Evolutionary conservation across 2,113 vertebrate species (phyloP), one percentile per base, ranked within the genome.

Genomic region (Isurus oxyrinchus): DNA sequence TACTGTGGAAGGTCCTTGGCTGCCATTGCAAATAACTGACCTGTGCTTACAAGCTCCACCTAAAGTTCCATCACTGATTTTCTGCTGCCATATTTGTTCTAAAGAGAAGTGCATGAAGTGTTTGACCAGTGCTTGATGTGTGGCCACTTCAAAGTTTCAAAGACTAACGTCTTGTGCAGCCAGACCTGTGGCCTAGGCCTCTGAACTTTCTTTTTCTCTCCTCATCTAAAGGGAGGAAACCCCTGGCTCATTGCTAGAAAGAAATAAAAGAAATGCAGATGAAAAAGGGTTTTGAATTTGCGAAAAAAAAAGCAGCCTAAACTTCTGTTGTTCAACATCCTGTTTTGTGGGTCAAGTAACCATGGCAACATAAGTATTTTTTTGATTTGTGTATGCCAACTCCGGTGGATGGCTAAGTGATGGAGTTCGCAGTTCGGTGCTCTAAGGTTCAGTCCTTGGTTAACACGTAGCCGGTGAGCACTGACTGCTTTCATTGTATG

Each of bases 161-260:
- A 96, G 96, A 96, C 97, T 97, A 97, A 97, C 97, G 97, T 97
- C 97, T 97, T 96, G 96, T 94, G 96, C 96, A 79, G 0, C 0
- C 96, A 97, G 97, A 97, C 97, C 97, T 97, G 97, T 97, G 96
- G 97, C 98, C 97, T 96, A 97, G 97, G 96, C 96, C 96, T 97
- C 97, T 98, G 97, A 98, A 97, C 97, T 94, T 0, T 97, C 97
- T 97, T 97, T 97, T 98, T 98, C 97, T 98, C 98, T 98, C 98
- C 97, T 98, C 98, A 98, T 98, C 97, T 97, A 98, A 98, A 99
- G 99, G 99, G 99, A 98, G 99, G 99, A 97, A 99, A 99, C 79
- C 99, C 99, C 44, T 99, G 99, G 99, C 98, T 99, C 98, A 99
- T 99, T 98, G 99, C 99, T 98, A 98, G 99, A 98, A 98, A 98